A percentile compares a stretch with the other conserved stretches of the same genome.
Evolutionary conservation across 1,140 invertebrate species (phyloP).

Genomic region (Camponotus floridanus): DNA sequence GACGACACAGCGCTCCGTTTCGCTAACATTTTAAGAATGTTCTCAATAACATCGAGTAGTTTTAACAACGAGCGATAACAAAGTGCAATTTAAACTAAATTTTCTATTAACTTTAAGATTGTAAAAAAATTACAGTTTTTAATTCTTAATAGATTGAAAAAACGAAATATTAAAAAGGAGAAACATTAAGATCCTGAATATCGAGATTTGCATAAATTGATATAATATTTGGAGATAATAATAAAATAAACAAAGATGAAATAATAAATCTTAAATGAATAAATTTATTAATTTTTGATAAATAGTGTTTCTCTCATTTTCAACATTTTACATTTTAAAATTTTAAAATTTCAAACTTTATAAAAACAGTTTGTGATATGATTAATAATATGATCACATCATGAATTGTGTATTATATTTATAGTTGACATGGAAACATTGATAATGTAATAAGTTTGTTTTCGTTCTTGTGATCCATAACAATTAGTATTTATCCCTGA

Average conservation of each 20-base stretch:
- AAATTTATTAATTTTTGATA: not conserved
- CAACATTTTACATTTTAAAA: not conserved
- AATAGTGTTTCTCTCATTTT: not conserved
- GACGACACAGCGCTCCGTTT: not conserved
- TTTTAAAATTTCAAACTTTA: no score
- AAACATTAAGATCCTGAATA: not conserved
- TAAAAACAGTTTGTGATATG: not conserved
- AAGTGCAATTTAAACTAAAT: not conserved
- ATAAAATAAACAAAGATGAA: not conserved
- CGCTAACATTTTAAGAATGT: constrained; percentile 12
- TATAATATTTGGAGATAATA: no score
- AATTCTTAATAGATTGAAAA: not conserved
- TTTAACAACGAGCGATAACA: not conserved
- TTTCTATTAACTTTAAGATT: not conserved
- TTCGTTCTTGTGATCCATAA: not conserved
- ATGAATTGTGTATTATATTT: not conserved
- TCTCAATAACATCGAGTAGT: constrained; percentile 7
- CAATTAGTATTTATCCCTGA: not conserved
- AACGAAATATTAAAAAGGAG: not conserved
- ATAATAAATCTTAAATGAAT: not conserved
- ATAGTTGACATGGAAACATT: not conserved
- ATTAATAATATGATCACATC: not conserved
- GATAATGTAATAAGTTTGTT: not conserved
- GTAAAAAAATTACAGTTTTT: not conserved
- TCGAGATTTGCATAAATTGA: not conserved